Evolutionary conservation across 1,140 invertebrate genomes (phyloP).

Genomic region (Penaeus indicus): DNA sequence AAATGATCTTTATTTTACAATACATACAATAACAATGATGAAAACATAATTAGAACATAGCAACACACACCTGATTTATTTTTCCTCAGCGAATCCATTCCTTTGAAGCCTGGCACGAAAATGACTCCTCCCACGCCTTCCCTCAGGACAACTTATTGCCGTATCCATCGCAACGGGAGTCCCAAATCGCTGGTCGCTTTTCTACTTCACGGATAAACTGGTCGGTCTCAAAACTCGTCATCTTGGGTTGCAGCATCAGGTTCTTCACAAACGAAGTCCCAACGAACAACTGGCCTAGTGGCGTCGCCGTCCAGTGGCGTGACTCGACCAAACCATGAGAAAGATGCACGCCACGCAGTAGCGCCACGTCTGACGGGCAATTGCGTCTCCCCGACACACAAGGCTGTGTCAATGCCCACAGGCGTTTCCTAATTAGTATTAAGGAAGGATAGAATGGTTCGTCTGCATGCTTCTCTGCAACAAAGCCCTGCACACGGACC

Average conservation of each 20-base stretch:
- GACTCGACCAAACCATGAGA: background rate
- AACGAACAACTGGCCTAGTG: background rate
- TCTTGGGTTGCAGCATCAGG: background rate
- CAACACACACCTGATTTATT: slow-evolving; percentile 5
- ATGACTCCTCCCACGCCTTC: slow-evolving; percentile 17
- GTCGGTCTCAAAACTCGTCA: background rate
- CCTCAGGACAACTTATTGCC: slow-evolving; percentile 18
- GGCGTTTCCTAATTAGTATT: background rate
- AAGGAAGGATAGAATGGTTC: background rate
- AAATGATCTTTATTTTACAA: background rate
- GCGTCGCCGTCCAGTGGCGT: background rate
- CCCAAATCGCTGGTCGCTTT: slow-evolving; percentile 22
- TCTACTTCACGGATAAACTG: slow-evolving; percentile 8
- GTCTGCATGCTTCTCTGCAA: too few relatives aligned
- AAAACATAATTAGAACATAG: background rate
- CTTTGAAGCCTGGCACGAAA: slow-evolving; percentile 13
- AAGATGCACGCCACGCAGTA: background rate
- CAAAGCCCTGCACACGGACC: too few relatives aligned
- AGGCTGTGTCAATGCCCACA: background rate
- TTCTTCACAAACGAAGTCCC: too few relatives aligned
- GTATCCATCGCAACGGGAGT: slow-evolving; percentile 18
- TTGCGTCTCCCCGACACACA: background rate
- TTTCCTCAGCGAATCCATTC: background rate
- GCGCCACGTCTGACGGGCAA: background rate
- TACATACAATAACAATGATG: background rate